Conservation (phyloP, 2,797 vertebrate genomes). For the Pseudotriccus pelzelni region DNA sequence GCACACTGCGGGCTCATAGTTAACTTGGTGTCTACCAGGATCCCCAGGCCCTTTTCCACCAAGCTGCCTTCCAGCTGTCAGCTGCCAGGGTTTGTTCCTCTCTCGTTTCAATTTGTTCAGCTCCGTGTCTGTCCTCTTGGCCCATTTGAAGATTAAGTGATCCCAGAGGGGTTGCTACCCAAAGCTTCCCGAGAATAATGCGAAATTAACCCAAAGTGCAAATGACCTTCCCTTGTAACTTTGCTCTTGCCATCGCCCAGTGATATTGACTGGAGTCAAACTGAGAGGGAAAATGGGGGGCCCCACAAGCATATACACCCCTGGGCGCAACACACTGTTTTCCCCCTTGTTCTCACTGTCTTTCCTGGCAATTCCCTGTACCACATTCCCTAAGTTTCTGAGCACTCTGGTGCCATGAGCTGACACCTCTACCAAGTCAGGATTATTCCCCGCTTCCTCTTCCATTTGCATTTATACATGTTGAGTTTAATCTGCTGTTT, state of each 20-base stretch:
- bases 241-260: not conserved
- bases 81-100: not conserved
- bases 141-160: not conserved
- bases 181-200: not conserved
- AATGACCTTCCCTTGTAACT: not conserved
- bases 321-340: not conserved
- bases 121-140: not conserved
- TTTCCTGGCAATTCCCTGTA: not conserved
- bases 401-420: not conserved
- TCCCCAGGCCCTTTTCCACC: not conserved
- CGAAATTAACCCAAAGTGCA: not conserved
- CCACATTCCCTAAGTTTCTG: rapidly evolving
- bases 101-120: not conserved
- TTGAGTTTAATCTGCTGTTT: slow-evolving; percentile 24
- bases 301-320: rapidly evolving
- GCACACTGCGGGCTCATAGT: not conserved
- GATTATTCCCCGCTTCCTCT: not conserved
- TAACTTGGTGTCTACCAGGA: not conserved
- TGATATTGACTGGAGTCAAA: not conserved
- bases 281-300: not conserved
- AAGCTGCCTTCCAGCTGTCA: not conserved
- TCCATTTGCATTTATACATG: slow-evolving; percentile 19
- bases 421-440: not conserved
- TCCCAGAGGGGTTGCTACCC: not conserved
- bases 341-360: not conserved